Conservation (phyloP, 2,888 invertebrate species). For the Cyclophora albipunctata region DNA sequence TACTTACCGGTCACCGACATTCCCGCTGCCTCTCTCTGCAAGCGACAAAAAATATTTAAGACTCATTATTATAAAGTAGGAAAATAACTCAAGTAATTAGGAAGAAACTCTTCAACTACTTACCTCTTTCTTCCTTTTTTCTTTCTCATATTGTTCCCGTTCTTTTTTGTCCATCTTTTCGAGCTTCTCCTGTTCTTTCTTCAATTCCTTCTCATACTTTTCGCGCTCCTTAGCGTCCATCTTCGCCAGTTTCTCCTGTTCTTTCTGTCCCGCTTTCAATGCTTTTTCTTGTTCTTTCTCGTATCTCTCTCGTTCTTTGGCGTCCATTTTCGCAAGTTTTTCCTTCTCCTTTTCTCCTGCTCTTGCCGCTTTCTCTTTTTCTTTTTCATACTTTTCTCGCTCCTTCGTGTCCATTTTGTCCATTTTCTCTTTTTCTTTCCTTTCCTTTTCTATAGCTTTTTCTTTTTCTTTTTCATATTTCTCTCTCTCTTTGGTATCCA, state of each 20-base stretch:
- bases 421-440: conserved; percentile 5
- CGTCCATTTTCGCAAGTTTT: conserved; percentile 2
- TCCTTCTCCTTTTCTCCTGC: conserved; percentile 1
- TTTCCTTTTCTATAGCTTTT: conserved; percentile 6
- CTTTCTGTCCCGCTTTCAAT: conserved; percentile 5
- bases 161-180: neutral
- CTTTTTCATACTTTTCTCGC: conserved; percentile 8
- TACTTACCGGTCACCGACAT: too few relatives aligned
- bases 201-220: neutral
- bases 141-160: conserved; percentile 3
- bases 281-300: conserved; percentile 4
- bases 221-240: conserved; percentile 5
- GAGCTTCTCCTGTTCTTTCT: neutral
- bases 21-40: too few relatives aligned
- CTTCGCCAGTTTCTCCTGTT: conserved; percentile 7
- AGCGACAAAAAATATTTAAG: too few relatives aligned
- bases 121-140: neutral
- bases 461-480: conserved; percentile 3
- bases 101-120: too few relatives aligned
- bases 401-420: conserved; percentile 10
- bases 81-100: too few relatives aligned
- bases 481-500: conserved; percentile 5
- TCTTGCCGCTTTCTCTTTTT: conserved; percentile 2
- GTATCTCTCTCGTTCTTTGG: neutral
- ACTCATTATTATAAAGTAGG: too few relatives aligned